phyloP scores from a whole-genome alignment of 2,888 invertebrate genomes.

The Leptopilina myrica region DNA sequence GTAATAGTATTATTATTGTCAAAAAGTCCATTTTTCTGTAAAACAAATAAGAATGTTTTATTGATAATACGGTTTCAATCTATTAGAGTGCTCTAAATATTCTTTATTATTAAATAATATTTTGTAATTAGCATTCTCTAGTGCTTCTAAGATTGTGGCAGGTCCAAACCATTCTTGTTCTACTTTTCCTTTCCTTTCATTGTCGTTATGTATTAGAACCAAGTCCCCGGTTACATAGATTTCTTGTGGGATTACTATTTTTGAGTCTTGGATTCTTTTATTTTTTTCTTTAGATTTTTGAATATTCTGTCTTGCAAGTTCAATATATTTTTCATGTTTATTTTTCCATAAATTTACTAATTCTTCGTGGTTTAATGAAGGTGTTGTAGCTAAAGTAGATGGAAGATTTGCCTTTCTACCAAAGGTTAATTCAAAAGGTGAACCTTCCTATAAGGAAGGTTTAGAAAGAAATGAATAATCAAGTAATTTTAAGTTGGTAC shows the following conservation, averaged over 20 bases:
- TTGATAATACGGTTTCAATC: background rate
- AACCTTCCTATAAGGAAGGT: background rate
- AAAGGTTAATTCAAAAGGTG: background rate
- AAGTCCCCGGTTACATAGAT: background rate
- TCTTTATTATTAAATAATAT: conserved; percentile 10
- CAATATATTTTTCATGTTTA: background rate
- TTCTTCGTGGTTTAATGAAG: background rate
- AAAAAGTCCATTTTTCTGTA: background rate
- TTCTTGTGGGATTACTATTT: background rate
- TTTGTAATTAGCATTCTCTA: background rate
- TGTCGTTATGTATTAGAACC: background rate
- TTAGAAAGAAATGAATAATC: too few species aligned
- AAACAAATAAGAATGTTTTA: background rate
- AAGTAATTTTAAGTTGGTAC: background rate
- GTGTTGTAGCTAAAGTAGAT: conserved; percentile 8
- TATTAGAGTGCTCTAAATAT: background rate
- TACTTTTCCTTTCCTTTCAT: background rate
- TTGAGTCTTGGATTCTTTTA: background rate
- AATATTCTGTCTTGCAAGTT: background rate
- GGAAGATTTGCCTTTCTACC: background rate
- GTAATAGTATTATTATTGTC: background rate
- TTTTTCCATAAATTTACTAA: conserved; percentile 1
- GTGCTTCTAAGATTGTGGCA: background rate
- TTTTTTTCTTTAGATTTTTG: background rate
- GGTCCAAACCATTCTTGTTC: background rate